Evolutionary conservation across 1,140 invertebrate species (phyloP).

Genomic region (Eumeta japonica): DNA sequence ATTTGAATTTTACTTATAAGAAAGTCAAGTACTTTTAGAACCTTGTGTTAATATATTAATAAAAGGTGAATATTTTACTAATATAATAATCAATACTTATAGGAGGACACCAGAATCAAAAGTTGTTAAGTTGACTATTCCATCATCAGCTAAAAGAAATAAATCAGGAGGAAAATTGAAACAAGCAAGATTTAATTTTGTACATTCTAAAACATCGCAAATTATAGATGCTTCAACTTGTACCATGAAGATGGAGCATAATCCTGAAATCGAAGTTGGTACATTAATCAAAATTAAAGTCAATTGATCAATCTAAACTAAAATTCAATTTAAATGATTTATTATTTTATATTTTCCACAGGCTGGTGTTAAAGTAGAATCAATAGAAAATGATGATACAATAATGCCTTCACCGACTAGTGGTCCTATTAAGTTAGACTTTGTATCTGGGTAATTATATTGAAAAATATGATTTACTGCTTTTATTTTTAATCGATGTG

Average conservation of each 20-base stretch:
- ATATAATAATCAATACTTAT: too few species aligned
- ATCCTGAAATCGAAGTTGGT: slow-evolving; percentile 17
- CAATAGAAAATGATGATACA: slow-evolving; percentile 36
- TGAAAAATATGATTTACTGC: too few species aligned
- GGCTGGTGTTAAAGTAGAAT: slow-evolving; percentile 30
- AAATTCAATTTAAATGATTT: too few species aligned
- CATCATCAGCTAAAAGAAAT: slow-evolving; percentile 18
- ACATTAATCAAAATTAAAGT: too few species aligned
- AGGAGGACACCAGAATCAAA: slow-evolving; percentile 37
- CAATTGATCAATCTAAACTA: too few species aligned
- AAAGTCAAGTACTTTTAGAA: too few species aligned
- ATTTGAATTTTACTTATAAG: too few species aligned
- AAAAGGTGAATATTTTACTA: too few species aligned
- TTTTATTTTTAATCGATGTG: too few species aligned
- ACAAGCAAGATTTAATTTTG: slow-evolving; percentile 25
- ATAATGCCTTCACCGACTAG: slow-evolving; percentile 44
- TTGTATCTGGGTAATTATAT: too few species aligned
- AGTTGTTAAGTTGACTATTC: slow-evolving; percentile 20
- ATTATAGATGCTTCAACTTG: slow-evolving; percentile 4
- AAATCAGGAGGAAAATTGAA: slow-evolving; percentile 16
- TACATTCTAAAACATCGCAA: slow-evolving; percentile 11
- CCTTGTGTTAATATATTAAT: too few species aligned
- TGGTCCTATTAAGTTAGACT: slow-evolving; percentile 18
- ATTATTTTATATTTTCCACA: slow-evolving; percentile 14
- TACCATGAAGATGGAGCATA: slow-evolving; percentile 3